Percentiles rank a stretch among this genome's conserved stretches.
Conservation (phyloP, 2,888 invertebrate species). For the Drosophila vallismaia region DNA sequence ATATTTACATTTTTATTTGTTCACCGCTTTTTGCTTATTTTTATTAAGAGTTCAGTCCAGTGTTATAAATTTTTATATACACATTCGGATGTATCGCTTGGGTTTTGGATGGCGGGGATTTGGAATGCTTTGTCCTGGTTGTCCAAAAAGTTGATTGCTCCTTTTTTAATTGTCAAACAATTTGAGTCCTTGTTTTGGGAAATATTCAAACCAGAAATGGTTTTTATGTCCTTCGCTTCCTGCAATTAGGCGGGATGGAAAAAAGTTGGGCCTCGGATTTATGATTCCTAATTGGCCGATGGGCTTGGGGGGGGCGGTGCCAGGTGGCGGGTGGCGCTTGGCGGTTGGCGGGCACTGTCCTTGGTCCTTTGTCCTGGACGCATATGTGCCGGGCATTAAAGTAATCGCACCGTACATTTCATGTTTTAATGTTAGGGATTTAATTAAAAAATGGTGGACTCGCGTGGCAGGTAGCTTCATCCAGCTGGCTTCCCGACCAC, state of each 20-base stretch:
- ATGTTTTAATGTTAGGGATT: conserved; percentile 31
- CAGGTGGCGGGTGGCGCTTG: too few relatives aligned
- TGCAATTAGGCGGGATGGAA: conserved; percentile 64
- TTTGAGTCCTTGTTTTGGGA: conserved; percentile 46
- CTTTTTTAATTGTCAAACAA: conserved; percentile 77
- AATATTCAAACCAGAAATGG: conserved; percentile 11
- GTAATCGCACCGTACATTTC: conserved; percentile 28
- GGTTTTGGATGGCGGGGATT: conserved; percentile 2
- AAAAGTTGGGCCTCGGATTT: conserved; percentile 57
- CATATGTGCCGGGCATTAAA: conserved; percentile 40
- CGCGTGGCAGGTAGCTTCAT: conserved; percentile 61
- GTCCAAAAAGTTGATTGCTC: conserved; percentile 60
- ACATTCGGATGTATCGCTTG: background rate
- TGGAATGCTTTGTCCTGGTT: conserved; percentile 2
- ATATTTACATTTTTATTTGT: conserved; percentile 81
- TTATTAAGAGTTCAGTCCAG: conserved; percentile 65
- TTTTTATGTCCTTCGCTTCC: conserved; percentile 46
- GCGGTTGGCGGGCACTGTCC: conserved; percentile 3
- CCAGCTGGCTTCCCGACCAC: conserved; percentile 42
- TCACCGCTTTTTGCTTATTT: conserved; percentile 36
- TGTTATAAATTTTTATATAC: conserved; percentile 15
- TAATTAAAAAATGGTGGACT: conserved; percentile 35
- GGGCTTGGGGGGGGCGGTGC: background rate
- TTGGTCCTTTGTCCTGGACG: background rate
- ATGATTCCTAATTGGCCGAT: conserved; percentile 65